Evolutionary conservation across 2,888 invertebrate species (phyloP).

Genomic region (Arctia plantaginis): DNA sequence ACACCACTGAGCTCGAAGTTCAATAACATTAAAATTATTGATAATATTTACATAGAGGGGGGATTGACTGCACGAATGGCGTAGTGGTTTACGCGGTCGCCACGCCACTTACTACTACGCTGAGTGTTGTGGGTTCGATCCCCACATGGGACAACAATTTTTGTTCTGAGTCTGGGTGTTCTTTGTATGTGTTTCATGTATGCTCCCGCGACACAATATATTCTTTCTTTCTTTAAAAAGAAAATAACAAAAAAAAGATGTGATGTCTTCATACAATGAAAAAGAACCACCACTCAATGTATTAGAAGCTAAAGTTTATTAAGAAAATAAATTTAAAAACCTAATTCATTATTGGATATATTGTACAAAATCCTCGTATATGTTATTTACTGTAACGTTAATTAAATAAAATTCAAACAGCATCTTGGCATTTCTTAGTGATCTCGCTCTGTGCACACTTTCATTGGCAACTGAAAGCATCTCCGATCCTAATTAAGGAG

Average conservation of each 20-base stretch:
- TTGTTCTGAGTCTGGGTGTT: too few relatives aligned
- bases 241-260: too few relatives aligned
- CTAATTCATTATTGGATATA: not conserved
- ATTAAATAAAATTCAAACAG: not conserved
- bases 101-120: too few relatives aligned
- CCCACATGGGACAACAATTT: too few relatives aligned
- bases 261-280: not conserved
- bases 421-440: conserved; percentile 4
- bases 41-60: not conserved
- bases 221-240: too few relatives aligned
- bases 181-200: too few relatives aligned
- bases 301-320: not conserved
- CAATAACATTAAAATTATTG: not conserved
- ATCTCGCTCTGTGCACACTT: conserved; percentile 14
- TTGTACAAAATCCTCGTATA: not conserved
- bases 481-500: conserved; percentile 26
- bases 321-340: not conserved
- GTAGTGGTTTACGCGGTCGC: too few relatives aligned
- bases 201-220: too few relatives aligned
- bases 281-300: not conserved
- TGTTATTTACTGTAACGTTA: not conserved
- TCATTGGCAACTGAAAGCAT: conserved; percentile 26
- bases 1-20: not conserved
- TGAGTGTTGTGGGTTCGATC: too few relatives aligned
- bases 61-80: too few relatives aligned